Conservation (phyloP, 2,113 vertebrate genomes). For the Tachysurus fulvidraco region DNA sequence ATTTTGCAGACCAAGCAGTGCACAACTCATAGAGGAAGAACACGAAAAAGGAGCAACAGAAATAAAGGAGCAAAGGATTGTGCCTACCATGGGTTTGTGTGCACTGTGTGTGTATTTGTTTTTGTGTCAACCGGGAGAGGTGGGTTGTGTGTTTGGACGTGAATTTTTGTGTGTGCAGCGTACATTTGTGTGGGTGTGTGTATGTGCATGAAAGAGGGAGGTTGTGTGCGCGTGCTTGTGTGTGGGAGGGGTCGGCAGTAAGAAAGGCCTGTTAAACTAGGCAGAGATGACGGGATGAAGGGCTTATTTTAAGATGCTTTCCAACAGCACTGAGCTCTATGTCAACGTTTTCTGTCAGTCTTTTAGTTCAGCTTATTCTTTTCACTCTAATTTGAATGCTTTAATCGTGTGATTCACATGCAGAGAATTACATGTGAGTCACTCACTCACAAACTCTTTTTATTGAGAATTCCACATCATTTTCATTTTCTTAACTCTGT, state of each 20-base stretch:
- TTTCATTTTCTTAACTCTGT: not conserved
- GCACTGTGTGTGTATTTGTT: not conserved
- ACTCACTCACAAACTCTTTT: not conserved
- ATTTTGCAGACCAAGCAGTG: constrained; percentile 29
- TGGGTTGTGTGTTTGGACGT: constrained; percentile 2
- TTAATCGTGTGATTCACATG: constrained; percentile 6
- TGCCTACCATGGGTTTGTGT: not conserved
- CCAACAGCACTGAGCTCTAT: constrained; percentile 27
- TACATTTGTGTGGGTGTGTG: not conserved
- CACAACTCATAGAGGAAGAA: not conserved
- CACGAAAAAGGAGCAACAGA: not conserved
- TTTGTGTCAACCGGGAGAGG: constrained; percentile 9
- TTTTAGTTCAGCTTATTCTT: not conserved
- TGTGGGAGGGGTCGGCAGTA: constrained; percentile 1
- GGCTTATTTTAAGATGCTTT: constrained; percentile 47
- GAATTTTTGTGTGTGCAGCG: not conserved
- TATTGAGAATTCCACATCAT: not conserved
- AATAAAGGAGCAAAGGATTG: not conserved
- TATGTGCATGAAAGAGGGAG: constrained; percentile 1
- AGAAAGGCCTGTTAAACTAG: constrained; percentile 24
- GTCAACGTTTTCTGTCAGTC: constrained; percentile 19
- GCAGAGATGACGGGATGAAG: constrained; percentile 50
- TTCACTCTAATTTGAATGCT: not conserved
- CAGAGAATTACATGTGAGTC: not conserved
- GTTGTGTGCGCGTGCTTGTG: not conserved